Conservation (phyloP, 2,797 vertebrate species). For the Pelochelys cantorii region DNA sequence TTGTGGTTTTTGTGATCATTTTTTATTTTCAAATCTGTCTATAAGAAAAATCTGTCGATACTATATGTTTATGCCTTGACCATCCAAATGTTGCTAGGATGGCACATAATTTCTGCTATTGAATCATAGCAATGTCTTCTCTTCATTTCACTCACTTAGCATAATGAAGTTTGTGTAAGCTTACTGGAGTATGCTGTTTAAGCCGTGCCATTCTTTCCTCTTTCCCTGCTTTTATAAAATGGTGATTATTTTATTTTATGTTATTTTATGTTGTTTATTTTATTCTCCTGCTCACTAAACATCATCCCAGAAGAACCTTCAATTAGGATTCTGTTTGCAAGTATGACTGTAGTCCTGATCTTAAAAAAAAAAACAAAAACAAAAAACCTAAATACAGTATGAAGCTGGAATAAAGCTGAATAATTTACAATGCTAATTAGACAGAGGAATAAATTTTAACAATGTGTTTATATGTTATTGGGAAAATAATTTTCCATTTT, state of each 20-base stretch:
- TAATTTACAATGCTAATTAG: conserved; percentile 21
- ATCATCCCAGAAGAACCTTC: conserved; percentile 14
- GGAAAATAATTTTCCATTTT: conserved; percentile 22
- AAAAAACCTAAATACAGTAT: conserved; percentile 9
- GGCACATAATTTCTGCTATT: not conserved
- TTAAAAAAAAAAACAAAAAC: not conserved
- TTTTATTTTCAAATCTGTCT: conserved; percentile 6
- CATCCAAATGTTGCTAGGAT: conserved; percentile 15
- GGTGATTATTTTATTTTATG: not conserved
- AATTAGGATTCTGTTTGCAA: conserved; percentile 26
- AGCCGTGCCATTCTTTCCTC: conserved; percentile 15
- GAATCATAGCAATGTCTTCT: conserved; percentile 5
- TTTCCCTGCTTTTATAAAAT: conserved; percentile 4
- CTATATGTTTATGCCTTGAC: not conserved
- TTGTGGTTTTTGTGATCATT: not conserved
- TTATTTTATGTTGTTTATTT: not conserved
- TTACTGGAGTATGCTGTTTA: not conserved
- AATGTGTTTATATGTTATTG: not conserved
- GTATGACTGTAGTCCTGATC: not conserved
- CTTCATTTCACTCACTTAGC: not conserved
- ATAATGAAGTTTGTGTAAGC: conserved; percentile 13
- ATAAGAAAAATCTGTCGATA: not conserved
- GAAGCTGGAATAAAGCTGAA: not conserved
- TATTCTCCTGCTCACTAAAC: conserved; percentile 6
- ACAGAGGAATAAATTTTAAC: not conserved